These are phyloP conservation scores for Tetragnatha montana DNA, from an alignment of 2,888 invertebrate genomes.

Conservation along the genomic window DNA sequence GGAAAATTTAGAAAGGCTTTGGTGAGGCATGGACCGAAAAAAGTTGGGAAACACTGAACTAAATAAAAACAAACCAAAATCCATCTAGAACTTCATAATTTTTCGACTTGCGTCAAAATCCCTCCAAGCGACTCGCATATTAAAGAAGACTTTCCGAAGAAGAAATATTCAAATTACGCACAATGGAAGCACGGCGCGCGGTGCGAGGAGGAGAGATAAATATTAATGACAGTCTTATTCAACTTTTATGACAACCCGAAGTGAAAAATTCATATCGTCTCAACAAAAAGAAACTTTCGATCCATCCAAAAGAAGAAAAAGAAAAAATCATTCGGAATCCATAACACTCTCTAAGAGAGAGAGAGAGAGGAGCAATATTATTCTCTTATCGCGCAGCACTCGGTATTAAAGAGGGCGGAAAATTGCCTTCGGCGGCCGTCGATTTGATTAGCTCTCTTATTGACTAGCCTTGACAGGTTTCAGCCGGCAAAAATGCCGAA, in stretches of 20 bases:
- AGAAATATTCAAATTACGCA: background rate
- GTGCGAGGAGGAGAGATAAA: background rate
- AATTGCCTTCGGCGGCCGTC: conserved; percentile 13
- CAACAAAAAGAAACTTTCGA: background rate
- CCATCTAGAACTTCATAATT: too few species aligned
- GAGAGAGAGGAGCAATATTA: conserved; percentile 5
- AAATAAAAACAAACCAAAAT: too few species aligned
- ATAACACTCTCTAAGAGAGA: conserved; percentile 37
- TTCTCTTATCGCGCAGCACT: conserved; percentile 19
- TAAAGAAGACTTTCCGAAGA: too few species aligned
- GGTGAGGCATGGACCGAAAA: too few species aligned
- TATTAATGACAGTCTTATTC: conserved; percentile 22
- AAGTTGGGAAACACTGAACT: too few species aligned
- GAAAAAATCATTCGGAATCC: conserved; percentile 24
- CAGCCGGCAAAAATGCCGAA: background rate
- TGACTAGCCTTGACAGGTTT: conserved; percentile 11
- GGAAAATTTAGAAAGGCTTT: too few species aligned
- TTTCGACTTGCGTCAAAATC: too few species aligned
- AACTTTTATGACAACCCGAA: conserved; percentile 8
- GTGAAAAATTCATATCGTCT: conserved; percentile 11
- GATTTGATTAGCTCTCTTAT: conserved; percentile 17
- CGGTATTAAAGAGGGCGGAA: conserved; percentile 19
- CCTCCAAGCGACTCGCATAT: too few species aligned
- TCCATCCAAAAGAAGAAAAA: background rate
- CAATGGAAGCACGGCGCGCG: background rate